These are phyloP conservation scores for Styela clava DNA, from an alignment of 23 tunicate species.

Conservation along the genomic window DNA sequence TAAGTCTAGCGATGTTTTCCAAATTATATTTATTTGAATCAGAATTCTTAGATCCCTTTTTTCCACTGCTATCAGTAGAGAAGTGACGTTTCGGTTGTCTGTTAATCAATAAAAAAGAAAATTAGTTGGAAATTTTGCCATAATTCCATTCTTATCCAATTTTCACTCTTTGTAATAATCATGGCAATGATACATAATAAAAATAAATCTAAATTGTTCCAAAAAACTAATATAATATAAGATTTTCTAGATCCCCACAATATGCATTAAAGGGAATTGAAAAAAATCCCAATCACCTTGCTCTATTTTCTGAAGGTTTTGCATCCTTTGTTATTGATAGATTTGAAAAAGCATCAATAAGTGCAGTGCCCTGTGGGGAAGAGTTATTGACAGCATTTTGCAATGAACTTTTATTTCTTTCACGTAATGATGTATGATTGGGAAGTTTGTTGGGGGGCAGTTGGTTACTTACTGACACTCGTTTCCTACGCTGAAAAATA, in stretches of 20 bases:
- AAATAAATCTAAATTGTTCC: too few species aligned
- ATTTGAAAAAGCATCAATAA: conserved; percentile 13
- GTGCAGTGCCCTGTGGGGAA: conserved; percentile 5
- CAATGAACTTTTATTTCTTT: neutral
- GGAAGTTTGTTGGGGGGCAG: neutral
- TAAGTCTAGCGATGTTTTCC: conserved; percentile 55
- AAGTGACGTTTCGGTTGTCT: conserved; percentile 19
- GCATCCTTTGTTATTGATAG: neutral
- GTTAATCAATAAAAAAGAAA: neutral
- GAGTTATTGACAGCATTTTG: conserved; percentile 1
- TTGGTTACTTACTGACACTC: neutral
- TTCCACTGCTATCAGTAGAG: conserved; percentile 42
- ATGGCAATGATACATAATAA: too few species aligned
- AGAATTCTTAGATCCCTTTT: neutral
- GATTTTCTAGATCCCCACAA: too few species aligned
- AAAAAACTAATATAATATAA: too few species aligned
- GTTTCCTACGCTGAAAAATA: conserved; percentile 18
- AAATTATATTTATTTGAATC: conserved; percentile 6
- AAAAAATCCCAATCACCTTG: neutral
- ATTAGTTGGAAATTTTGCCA: too few species aligned
- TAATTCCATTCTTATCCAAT: too few species aligned
- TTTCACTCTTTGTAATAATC: too few species aligned
- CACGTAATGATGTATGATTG: neutral
- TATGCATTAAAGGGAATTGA: too few species aligned
- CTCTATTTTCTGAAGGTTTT: neutral